Evolutionary conservation across 2,888 invertebrate genomes (phyloP), one percentile per base, ranked within the genome.

Genomic region (Leptopilina myrica): DNA sequence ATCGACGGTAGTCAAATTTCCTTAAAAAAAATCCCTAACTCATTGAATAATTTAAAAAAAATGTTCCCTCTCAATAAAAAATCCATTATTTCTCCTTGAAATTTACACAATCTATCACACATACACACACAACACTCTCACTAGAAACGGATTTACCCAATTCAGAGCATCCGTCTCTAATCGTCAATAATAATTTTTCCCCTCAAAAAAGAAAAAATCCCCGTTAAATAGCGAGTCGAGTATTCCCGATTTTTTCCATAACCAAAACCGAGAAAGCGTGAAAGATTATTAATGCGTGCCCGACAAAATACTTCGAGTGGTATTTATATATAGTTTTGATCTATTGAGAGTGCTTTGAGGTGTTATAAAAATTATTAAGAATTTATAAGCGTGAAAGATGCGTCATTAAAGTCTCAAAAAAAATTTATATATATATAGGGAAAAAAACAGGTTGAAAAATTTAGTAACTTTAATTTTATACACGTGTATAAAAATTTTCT

Each of bases 151-250:
- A 33, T 33, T 33, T 33, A 33, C 33, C 33, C n/a, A 73, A 73
- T 73, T 73, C 56, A 40, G 56, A 53, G 56, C 73, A 73, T n/a
- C 73, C 73, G 73, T 56, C 40, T 56, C 56, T 73, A 73, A 73
- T 56, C 73, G 12, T 73, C 53, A 15, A 73, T 73, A 49, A 73
- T 73, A 33, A 33, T 33, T 73, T 73, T 15, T 56, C 33, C 8
- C 43, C 43, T 33, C 53, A 53, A 8, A 49, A 49, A 49, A 20
- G 20, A 49, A 12, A 49, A 49, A 49, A 49, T 11, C 49, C 33
- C 56, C 73, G 33, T 33, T 33, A 33, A 33, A 33, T 33, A 33
- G 33, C 33, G 43, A 43, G 8, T 5, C 43, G 5, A 33, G 33
- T 43, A 43, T 43, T 69, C 69, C 56, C 56, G 40, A 73, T 73